Base-by-base conservation (phyloP, 2,888 invertebrate genomes). In the Griposia aprilina region DNA sequence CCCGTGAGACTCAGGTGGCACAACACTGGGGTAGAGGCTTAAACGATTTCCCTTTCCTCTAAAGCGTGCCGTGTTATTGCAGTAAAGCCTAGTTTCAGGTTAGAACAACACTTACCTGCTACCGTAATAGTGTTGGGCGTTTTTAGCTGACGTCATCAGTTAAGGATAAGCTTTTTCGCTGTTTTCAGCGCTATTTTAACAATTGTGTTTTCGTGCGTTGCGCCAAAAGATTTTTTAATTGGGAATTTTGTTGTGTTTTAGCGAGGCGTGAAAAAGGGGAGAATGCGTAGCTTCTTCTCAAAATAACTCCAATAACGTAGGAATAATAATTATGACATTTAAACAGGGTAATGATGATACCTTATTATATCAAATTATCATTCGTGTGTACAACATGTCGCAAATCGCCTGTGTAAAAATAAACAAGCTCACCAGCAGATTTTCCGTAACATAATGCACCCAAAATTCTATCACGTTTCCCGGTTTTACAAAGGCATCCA, bases 1-100 rank as follows among this genome's bases (percentile, higher is more conserved):
- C 92, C 83, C 89, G 79, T 78, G 90, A 91, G 94, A 90, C 94
- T 87, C 94, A 94, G 95, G 95, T 95, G 95, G 91, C 91, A 88
- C 84, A 90, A 92, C 93, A 91, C 90, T 87, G 92, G 90, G 91
- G 90, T 89, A 90, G 91, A 88, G 92, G 94, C 94, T 95, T 95
- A 94, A 95, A 93, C 93, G 94, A 94, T 94, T 93, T 93, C 92
- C 92, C 91, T 91, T 90, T 82, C 80, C 83, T 84, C 90, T 90
- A 90, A 92, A 90, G 88, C 91, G 89, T 89, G 90, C 89, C 90
- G 87, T 91, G 90, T 91, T 92, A 90, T 85, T 89, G 92, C 92
- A 92, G 91, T 92, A 92, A 92, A 93, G 92, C 91, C 93, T 94
- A 93, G 94, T 93, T 93, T 93, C 90, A 91, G 89, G 89, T 82